Evolutionary conservation across 2,797 vertebrate species (phyloP).

Genomic region (Cottoperca gobio): DNA sequence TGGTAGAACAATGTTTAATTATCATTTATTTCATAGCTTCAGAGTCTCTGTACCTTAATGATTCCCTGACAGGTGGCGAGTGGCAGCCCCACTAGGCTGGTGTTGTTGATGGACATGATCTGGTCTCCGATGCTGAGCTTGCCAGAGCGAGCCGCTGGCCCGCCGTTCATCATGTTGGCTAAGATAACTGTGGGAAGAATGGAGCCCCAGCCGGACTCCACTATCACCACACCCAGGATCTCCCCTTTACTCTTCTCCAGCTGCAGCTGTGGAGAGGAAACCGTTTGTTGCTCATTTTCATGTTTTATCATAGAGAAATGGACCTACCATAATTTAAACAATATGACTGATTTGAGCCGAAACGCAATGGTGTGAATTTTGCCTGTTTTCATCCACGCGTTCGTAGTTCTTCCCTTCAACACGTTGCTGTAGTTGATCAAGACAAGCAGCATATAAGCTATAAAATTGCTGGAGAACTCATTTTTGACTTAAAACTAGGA

Average conservation of each 20-base stretch:
- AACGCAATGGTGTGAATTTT: not conserved
- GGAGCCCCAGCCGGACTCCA: conserved; percentile 99
- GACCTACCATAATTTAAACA: not conserved
- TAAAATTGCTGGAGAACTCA: not conserved
- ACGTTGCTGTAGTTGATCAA: not conserved
- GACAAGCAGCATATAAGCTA: not conserved
- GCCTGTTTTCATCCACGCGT: not conserved
- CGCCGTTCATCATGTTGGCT: conserved; percentile 99
- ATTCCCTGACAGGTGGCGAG: conserved; percentile 99
- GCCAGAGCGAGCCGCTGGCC: conserved; percentile 95
- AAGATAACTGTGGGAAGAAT: conserved; percentile 98
- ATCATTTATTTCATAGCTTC: not conserved
- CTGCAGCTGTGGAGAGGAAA: conserved; percentile 87
- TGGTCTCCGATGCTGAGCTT: conserved; percentile 99
- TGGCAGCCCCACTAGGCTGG: conserved; percentile 97
- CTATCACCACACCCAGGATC: conserved; percentile 97
- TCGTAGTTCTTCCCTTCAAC: not conserved
- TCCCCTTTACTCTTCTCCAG: conserved; percentile 98
- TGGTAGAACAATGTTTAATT: not conserved
- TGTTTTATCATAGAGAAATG: conserved; percentile 10
- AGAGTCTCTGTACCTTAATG: conserved; percentile 91
- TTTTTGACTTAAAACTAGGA: not conserved
- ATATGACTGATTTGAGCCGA: not conserved
- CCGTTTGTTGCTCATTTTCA: conserved; percentile 8
- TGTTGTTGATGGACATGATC: conserved; percentile 99